Evolutionary conservation across 2,797 vertebrate species (phyloP), one percentile per base, ranked within the genome.

Genomic region (Lacerta bilineata): DNA sequence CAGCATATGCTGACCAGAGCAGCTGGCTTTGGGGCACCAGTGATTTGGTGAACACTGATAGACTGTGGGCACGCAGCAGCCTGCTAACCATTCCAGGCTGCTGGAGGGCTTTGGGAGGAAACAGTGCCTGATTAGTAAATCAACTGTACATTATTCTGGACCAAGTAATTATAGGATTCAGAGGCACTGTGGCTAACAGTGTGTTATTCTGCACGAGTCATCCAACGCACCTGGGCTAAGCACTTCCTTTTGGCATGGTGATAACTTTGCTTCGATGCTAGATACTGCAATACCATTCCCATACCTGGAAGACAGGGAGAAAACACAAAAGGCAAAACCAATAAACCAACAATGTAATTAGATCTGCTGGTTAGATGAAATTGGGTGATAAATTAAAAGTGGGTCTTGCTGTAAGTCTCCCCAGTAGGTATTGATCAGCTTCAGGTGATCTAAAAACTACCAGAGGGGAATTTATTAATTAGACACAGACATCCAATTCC

Each of bases 351-450:
- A 83, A 36, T 6, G 75, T 94, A 95, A 95, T 96, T 94, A 93
- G 88, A 95, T 92, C 77, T 90, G 92, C 90, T 94, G 86, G 87
- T 43, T 64, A 68, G 85, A 74, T 77, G 95, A 97, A 98, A 98
- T 98, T 98, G 97, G 97, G 96, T 97, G 96, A 98, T 98, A 97
- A 97, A 98, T 98, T 97, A 97, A 97, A 98, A 97, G 95, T 92
- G 94, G 92, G 92, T 90, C 88, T 83, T 91, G 43, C 46, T 94
- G 92, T 90, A 96, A 97, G 96, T 94, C 96, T 97, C 95, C 95
- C 97, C 97, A 96, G 93, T 95, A 95, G 96, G 96, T 98, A 98
- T 98, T 97, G 97, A 98, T 97, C 97, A 97, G 95, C 74, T 92
- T 93, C 89, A 95, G 96, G 92, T 95, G 95, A 96, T 93, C 91